Evolutionary conservation across 2,797 vertebrate genomes (phyloP).

Genomic region (Rhabdomys pumilio): DNA sequence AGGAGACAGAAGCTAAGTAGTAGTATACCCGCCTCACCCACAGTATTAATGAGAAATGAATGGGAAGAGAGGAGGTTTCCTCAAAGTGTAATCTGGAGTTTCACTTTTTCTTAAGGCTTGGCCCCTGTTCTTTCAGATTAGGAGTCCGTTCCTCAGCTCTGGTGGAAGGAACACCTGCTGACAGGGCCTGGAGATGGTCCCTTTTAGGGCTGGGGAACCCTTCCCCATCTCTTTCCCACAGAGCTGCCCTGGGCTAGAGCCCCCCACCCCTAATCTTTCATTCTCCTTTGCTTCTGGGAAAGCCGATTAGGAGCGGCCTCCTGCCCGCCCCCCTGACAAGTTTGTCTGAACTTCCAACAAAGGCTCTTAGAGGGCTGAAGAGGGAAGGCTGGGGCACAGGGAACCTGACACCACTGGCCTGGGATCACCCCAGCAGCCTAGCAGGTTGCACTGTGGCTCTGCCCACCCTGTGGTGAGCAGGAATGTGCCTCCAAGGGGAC

Average conservation of each 20-base stretch:
- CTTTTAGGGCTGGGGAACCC: neutral
- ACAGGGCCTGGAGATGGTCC: neutral
- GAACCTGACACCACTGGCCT: conserved; percentile 87
- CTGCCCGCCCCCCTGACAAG: conserved; percentile 74
- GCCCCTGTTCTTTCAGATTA: neutral
- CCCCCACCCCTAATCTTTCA: conserved; percentile 52
- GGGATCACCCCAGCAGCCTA: conserved; percentile 69
- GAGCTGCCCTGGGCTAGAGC: conserved; percentile 55
- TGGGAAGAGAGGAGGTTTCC: neutral
- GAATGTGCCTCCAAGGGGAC: conserved; percentile 68
- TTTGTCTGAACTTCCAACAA: conserved; percentile 83
- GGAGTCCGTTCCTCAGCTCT: neutral
- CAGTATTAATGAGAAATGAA: neutral
- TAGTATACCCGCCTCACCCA: neutral
- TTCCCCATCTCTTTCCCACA: conserved; percentile 75
- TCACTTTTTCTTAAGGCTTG: neutral
- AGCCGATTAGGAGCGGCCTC: conserved; percentile 84
- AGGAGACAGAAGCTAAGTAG: neutral
- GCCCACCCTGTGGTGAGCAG: conserved; percentile 38
- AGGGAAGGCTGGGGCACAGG: conserved; percentile 69
- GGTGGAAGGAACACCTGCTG: conserved; percentile 19
- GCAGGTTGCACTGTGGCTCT: conserved; percentile 63
- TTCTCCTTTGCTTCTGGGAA: conserved; percentile 83
- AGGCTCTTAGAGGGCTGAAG: conserved; percentile 78
- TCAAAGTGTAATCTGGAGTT: neutral